Evolutionary conservation across 1,140 invertebrate species (phyloP).

Genomic region (Brachionus rotundiformis): DNA sequence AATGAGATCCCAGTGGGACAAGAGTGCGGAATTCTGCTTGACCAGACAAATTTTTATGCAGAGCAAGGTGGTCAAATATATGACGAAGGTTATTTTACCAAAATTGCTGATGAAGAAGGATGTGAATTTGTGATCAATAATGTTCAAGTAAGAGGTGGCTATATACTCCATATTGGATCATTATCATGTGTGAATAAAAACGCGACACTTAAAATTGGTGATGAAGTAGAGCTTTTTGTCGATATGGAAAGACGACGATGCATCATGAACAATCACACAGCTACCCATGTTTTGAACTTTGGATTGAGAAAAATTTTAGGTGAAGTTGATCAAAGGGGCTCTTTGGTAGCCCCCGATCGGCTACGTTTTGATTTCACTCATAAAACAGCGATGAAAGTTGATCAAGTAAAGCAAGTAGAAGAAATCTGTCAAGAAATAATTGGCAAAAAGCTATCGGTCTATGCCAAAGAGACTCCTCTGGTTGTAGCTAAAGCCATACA

Average conservation of each 20-base stretch:
- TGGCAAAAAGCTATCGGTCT: constrained; percentile 78
- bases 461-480: constrained; percentile 82
- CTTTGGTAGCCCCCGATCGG: constrained; percentile 93
- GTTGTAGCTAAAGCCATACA: constrained; percentile 84
- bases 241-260: constrained; percentile 70
- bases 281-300: constrained; percentile 94
- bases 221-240: constrained; percentile 78
- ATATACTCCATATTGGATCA: constrained; percentile 86
- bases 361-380: constrained; percentile 95
- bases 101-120: constrained; percentile 65
- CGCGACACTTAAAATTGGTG: constrained; percentile 73
- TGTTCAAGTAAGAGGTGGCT: constrained; percentile 92
- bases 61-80: constrained; percentile 98
- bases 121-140: constrained; percentile 80
- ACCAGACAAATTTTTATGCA: constrained; percentile 85
- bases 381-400: constrained; percentile 68
- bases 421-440: constrained; percentile 77
- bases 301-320: constrained; percentile 84
- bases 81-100: constrained; percentile 91
- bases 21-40: constrained; percentile 87
- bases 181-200: constrained; percentile 60
- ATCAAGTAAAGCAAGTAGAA: constrained; percentile 81
- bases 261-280: constrained; percentile 98
- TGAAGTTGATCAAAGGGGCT: constrained; percentile 90
- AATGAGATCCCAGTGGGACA: constrained; percentile 78